A percentile compares a stretch with the other conserved stretches of the same genome.
Evolutionary conservation across 1,140 invertebrate species (phyloP).

Genomic region (Paramacrobiotus metropolitanus): DNA sequence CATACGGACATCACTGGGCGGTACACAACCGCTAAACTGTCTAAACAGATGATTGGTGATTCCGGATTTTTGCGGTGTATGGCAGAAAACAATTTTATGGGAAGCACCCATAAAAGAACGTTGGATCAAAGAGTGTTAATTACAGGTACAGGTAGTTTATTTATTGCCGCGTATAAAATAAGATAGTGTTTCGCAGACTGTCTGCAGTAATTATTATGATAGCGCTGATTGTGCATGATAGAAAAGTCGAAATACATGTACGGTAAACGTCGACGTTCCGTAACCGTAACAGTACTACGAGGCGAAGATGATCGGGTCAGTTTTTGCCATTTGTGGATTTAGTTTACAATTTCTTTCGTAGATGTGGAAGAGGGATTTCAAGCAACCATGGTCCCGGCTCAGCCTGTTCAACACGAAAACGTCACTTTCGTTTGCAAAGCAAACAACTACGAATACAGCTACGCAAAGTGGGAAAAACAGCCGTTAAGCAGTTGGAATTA

Average conservation of each 20-base stretch:
- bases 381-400: neutral
- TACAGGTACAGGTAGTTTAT: too few species aligned
- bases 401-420: neutral
- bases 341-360: neutral
- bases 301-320: neutral
- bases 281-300: neutral
- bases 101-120: neutral
- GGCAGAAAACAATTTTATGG: neutral
- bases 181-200: too few species aligned
- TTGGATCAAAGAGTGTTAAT: neutral
- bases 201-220: too few species aligned
- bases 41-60: neutral
- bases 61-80: neutral
- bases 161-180: too few species aligned
- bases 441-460: neutral
- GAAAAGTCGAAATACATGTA: neutral
- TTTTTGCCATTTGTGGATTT: neutral
- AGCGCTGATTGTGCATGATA: neutral
- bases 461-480: neutral
- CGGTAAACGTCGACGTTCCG: neutral
- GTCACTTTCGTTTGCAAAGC: neutral
- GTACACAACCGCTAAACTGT: neutral
- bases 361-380: neutral
- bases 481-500: neutral
- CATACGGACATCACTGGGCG: neutral